phyloP scores from a whole-genome alignment of 2,888 invertebrate species.

The Cheilosia vernalis region DNA sequence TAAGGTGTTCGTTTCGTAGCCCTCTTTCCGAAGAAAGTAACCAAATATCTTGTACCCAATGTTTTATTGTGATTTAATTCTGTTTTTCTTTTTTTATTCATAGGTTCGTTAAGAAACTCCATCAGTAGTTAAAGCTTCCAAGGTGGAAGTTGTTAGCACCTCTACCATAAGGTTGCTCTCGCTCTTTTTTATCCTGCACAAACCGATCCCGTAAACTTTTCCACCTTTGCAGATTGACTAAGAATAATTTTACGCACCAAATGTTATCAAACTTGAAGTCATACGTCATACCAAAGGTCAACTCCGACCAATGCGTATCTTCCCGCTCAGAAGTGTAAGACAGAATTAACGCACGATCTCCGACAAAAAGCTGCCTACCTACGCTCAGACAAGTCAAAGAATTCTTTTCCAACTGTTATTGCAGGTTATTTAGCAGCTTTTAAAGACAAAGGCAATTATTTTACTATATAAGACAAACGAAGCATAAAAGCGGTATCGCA shows the following conservation, averaged over 20 bases:
- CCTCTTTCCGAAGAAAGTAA: too few relatives aligned
- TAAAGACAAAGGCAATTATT: slow-evolving; percentile 58
- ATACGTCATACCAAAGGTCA: too few relatives aligned
- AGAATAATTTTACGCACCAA: too few relatives aligned
- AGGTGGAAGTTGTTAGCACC: too few relatives aligned
- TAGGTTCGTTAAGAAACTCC: not conserved
- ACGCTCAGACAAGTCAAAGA: slow-evolving; percentile 32
- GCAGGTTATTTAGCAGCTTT: slow-evolving; percentile 56
- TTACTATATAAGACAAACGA: slow-evolving; percentile 50
- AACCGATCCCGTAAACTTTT: not conserved
- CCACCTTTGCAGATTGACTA: not conserved
- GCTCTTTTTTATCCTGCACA: not conserved
- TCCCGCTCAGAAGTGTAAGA: too few relatives aligned
- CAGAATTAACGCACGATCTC: not conserved
- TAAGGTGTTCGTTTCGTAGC: too few relatives aligned
- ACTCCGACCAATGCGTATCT: too few relatives aligned
- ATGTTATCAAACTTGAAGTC: too few relatives aligned
- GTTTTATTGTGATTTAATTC: too few relatives aligned
- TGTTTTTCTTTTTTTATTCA: not conserved
- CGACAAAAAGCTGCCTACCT: not conserved
- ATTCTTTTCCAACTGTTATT: slow-evolving; percentile 37
- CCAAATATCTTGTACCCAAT: too few relatives aligned
- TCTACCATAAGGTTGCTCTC: not conserved
- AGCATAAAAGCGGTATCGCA: slow-evolving; percentile 54
- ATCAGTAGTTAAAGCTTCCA: not conserved